Evolutionary conservation across 2,113 vertebrate species (phyloP).

Genomic region (Megalops atlanticus): DNA sequence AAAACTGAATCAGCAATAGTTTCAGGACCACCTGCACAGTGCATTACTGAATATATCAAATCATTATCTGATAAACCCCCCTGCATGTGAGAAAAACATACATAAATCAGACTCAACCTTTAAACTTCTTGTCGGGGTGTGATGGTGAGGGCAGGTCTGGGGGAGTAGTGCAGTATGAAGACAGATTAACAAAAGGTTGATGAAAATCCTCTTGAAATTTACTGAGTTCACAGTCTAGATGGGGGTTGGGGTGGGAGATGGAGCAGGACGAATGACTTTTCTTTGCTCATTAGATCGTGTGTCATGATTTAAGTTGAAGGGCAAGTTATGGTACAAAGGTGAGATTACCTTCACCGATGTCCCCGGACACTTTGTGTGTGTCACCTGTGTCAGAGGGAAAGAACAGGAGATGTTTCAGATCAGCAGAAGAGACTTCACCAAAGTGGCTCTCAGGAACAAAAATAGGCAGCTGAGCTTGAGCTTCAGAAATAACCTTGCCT

Average conservation of each 20-base stretch:
- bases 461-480: conserved; percentile 39
- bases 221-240: neutral
- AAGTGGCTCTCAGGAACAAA: conserved; percentile 22
- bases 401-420: neutral
- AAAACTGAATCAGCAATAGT: neutral
- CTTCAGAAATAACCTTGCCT: conserved; percentile 49
- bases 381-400: conserved; percentile 38
- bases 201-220: neutral
- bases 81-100: neutral
- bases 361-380: conserved; percentile 35
- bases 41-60: neutral
- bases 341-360: neutral
- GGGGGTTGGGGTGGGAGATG: neutral
- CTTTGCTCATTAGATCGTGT: neutral
- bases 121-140: neutral
- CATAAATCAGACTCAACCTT: neutral
- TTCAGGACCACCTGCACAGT: neutral
- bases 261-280: neutral
- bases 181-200: neutral
- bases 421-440: neutral
- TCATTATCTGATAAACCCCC: neutral
- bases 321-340: neutral
- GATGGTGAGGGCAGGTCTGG: no score
- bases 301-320: no score
- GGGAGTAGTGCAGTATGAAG: neutral